phyloP scores from a whole-genome alignment of 2,113 vertebrate species.

The Phoenicopterus ruber region DNA sequence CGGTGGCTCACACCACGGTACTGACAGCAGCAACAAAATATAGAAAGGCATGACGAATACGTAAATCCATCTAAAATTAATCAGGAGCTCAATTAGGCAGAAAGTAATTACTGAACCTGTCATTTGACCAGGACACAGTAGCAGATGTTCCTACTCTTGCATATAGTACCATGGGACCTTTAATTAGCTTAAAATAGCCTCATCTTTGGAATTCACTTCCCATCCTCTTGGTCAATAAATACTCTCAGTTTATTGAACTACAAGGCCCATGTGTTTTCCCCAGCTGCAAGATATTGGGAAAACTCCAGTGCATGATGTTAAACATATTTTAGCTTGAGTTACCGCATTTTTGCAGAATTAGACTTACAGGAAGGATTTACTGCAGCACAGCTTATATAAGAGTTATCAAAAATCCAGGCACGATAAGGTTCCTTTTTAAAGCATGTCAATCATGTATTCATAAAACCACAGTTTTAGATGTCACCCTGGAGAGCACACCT shows the following conservation, averaged over 20 bases:
- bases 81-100: conserved; percentile 40
- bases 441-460: rapidly evolving
- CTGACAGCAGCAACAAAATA: neutral
- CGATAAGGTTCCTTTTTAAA: neutral
- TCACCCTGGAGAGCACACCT: rapidly evolving
- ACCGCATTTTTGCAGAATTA: neutral
- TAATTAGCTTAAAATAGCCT: conserved; percentile 43
- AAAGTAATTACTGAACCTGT: conserved; percentile 45
- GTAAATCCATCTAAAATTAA: conserved; percentile 39
- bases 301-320: neutral
- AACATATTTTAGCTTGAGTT: neutral
- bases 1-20: neutral
- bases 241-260: conserved; percentile 11
- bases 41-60: neutral
- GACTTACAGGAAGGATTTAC: neutral
- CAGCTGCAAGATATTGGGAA: neutral
- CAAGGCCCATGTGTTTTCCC: neutral
- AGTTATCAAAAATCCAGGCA: neutral
- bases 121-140: conserved; percentile 40
- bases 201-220: conserved; percentile 15
- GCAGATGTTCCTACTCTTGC: conserved; percentile 46
- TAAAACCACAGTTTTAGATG: neutral
- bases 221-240: conserved; percentile 10
- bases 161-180: conserved; percentile 1
- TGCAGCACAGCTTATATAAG: neutral